Evolutionary conservation across 2,113 vertebrate species (phyloP), one percentile per base, ranked within the genome.

Genomic region (Machaerirhynchus nigripectus): DNA sequence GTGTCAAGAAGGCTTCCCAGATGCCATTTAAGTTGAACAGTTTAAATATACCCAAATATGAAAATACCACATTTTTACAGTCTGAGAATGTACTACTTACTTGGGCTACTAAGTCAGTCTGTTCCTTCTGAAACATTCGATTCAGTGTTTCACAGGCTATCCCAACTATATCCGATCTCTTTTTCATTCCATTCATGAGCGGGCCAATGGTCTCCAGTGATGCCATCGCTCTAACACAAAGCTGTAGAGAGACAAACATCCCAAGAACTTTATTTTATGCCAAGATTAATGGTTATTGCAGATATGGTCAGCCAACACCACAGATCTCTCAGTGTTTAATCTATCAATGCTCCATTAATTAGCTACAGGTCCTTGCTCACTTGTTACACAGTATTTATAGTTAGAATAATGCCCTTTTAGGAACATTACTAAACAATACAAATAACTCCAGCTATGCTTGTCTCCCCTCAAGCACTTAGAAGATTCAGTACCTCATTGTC

Each of bases 101-200:
- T 98, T 99, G 99, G 65, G 99, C 98, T 42, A 99, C 99, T 30
- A 99, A 98, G 74, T 99, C 99, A 30, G 98, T 99, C 97, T 99
- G 99, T 69, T 99, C 99, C 93, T 98, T 99, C 97, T 99, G 99
- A 97, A 99, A 99, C 99, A 99, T 99, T 71, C 99, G 98, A 92
- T 99, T 99, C 55, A 99, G 98, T 60, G 99, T 98, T 97, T 99
- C 99, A 95, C 99, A 99, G 52, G 99, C 99, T 79, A 99, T 90
- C 24, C 99, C 99, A 33, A 99, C 98, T 96, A 99, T 98, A 97
- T 99, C 99, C 0, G 98, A 95, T 26, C 99, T 98, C 79, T 97
- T 97, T 70, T 98, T 99, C 99, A 99, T 99, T 76, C 99, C 99
- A 20, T 97, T 98, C 98, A 99, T 99, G 79, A 99, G 97, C 7